Percentiles rank a stretch among this genome's conserved stretches.
These are phyloP conservation scores for Spicauda simplicius DNA, from an alignment of 2,888 invertebrate species.

Conservation along the genomic window DNA sequence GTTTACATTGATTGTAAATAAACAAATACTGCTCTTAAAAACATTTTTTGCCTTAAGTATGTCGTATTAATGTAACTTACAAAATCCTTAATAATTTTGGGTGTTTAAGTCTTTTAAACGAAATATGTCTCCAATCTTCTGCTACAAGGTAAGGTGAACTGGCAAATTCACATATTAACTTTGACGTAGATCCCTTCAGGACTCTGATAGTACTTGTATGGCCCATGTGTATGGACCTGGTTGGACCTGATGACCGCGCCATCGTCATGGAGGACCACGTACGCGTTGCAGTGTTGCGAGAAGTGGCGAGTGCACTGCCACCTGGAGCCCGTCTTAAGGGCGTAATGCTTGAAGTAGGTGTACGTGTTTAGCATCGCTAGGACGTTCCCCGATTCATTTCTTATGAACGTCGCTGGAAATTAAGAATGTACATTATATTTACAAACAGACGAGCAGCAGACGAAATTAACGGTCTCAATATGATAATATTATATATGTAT, in stretches of 20 bases:
- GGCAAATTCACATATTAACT: not conserved
- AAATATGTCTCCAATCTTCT: too few relatives aligned
- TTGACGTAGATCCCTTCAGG: not conserved
- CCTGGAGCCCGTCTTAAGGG: conserved; percentile 42
- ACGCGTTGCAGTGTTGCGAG: conserved; percentile 44
- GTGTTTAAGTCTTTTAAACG: too few relatives aligned
- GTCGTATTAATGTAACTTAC: too few relatives aligned
- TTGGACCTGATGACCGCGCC: conserved; percentile 14
- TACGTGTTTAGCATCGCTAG: conserved; percentile 44
- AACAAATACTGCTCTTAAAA: too few relatives aligned
- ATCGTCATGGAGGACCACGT: conserved; percentile 36
- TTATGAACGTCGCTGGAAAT: conserved; percentile 44
- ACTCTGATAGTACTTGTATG: conserved; percentile 2
- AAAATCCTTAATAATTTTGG: too few relatives aligned
- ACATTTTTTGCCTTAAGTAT: too few relatives aligned
- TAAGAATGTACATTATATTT: not conserved
- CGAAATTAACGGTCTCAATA: too few relatives aligned
- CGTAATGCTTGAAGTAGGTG: conserved; percentile 46
- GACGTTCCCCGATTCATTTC: conserved; percentile 41
- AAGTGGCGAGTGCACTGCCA: conserved; percentile 51
- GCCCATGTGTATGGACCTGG: conserved; percentile 6
- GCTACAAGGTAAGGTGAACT: too few relatives aligned
- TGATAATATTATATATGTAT: too few relatives aligned
- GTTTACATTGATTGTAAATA: too few relatives aligned
- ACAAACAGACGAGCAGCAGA: too few relatives aligned